phyloP scores from a whole-genome alignment of 2,797 vertebrate species.

The Anas georgica region DNA sequence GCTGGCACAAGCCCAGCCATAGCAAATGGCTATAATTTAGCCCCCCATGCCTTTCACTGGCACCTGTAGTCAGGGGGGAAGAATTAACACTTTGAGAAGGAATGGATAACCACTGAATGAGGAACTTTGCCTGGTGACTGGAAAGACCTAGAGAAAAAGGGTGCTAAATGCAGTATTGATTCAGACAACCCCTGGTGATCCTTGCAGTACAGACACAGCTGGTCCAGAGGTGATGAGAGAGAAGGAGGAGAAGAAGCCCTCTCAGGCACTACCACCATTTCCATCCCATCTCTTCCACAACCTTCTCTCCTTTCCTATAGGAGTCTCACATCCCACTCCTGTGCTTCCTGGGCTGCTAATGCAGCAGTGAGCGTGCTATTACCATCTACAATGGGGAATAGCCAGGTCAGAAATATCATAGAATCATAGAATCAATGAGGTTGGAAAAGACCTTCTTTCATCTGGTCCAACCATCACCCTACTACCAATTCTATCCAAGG shows the following conservation, averaged over 20 bases:
- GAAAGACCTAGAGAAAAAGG: not conserved
- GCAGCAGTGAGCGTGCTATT: not conserved
- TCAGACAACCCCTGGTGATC: not conserved
- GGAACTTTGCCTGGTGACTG: not conserved
- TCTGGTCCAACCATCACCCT: too few relatives aligned
- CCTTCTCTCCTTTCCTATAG: not conserved
- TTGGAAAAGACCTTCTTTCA: too few relatives aligned
- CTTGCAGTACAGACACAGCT: not conserved
- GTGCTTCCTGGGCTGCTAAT: not conserved
- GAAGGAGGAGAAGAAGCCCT: not conserved
- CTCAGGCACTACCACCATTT: not conserved
- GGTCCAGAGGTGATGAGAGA: not conserved
- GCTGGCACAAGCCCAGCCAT: constrained; percentile 19
- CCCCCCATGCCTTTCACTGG: not conserved
- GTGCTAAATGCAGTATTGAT: not conserved
- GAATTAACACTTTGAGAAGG: not conserved
- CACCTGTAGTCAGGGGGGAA: not conserved
- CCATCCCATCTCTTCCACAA: not conserved
- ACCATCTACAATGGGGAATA: fast-evolving
- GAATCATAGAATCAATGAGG: too few relatives aligned
- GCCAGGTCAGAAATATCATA: not conserved
- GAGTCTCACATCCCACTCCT: not conserved
- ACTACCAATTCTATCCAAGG: not conserved
- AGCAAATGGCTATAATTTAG: constrained; percentile 28
- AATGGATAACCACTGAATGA: not conserved